phyloP scores from a whole-genome alignment of 2,113 vertebrate species.

The Sander vitreus region DNA sequence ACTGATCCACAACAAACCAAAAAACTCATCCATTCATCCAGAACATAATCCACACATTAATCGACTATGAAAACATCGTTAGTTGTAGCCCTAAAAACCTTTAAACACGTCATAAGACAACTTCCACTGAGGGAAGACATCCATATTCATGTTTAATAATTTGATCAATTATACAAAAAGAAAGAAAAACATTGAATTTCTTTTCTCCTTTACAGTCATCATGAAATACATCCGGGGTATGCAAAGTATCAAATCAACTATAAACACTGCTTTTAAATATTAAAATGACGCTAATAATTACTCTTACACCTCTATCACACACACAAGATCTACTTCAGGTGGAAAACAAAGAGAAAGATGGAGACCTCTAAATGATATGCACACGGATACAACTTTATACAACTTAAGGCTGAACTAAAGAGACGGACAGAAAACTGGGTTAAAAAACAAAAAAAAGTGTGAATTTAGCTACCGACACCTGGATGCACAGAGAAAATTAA shows the following conservation, averaged over 20 bases:
- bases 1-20: too few species aligned
- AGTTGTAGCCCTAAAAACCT: too few species aligned
- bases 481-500: constrained; percentile 3
- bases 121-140: neutral
- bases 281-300: constrained; percentile 30
- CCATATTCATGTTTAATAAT: neutral
- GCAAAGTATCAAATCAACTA: neutral
- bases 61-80: too few species aligned
- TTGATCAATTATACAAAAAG: neutral
- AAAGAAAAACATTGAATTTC: neutral
- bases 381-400: constrained; percentile 29
- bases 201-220: neutral
- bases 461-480: neutral
- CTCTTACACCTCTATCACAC: neutral
- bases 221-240: constrained; percentile 1
- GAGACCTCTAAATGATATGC: constrained; percentile 1
- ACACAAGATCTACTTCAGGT: neutral
- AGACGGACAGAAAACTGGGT: neutral
- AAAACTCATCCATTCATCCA: too few species aligned
- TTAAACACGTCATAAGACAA: too few species aligned
- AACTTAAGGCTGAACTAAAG: constrained; percentile 50
- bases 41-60: too few species aligned
- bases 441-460: neutral
- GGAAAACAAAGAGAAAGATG: neutral
- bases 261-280: constrained; percentile 43